Percentiles rank a stretch among this genome's conserved stretches.
Conservation (phyloP, 2,888 invertebrate species). For the Fragum sueziense region DNA sequence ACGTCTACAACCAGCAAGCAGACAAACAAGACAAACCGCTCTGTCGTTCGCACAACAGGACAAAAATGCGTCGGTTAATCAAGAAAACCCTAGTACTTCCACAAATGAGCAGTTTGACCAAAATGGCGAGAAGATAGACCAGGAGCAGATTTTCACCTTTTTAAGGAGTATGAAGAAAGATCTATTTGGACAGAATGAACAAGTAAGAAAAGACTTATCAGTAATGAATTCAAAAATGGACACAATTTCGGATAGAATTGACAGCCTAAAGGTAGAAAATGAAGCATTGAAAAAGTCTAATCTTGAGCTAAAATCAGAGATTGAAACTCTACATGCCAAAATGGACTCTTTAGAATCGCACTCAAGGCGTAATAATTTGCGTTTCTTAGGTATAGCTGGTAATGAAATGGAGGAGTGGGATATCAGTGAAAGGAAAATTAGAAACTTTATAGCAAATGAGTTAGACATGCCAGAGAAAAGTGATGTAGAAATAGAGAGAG, state of each 20-base stretch:
- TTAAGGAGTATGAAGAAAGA: background rate
- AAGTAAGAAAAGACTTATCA: background rate
- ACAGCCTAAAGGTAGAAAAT: conserved; percentile 25
- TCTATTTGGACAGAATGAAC: background rate
- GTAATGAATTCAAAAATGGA: background rate
- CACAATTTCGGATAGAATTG: background rate
- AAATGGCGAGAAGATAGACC: background rate
- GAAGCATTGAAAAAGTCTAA: conserved; percentile 12
- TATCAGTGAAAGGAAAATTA: background rate
- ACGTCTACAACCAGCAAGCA: background rate
- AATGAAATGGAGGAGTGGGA: background rate
- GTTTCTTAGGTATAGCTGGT: background rate
- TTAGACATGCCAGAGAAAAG: background rate
- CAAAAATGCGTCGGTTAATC: background rate
- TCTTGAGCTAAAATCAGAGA: background rate
- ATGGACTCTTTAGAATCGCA: background rate
- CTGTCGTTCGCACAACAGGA: background rate
- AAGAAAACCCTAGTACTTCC: background rate
- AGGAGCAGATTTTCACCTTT: background rate
- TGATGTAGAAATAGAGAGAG: conserved; percentile 33
- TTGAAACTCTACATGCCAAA: background rate
- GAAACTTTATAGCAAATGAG: conserved; percentile 15
- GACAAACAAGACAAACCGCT: background rate
- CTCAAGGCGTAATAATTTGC: background rate
- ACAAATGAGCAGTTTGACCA: background rate